Conservation (phyloP, 2,888 invertebrate species). For the Antheraea yamamai region DNA sequence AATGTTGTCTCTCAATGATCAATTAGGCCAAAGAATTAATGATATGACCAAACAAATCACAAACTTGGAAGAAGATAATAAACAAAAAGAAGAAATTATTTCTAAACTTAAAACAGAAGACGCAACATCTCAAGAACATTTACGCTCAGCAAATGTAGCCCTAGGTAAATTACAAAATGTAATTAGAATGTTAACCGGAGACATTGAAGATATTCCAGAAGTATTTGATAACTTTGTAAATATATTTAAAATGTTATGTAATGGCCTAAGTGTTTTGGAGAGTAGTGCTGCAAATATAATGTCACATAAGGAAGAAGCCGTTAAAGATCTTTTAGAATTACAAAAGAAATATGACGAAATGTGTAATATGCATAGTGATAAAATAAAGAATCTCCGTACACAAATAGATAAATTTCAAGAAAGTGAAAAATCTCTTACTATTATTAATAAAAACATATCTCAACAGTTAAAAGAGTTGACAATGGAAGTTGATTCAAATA, state of each 20-base stretch:
- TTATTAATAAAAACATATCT: conserved; percentile 21
- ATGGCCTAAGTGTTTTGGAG: conserved; percentile 49
- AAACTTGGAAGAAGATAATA: conserved; percentile 42
- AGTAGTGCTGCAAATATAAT: conserved; percentile 38
- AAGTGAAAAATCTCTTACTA: conserved; percentile 11
- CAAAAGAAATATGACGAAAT: conserved; percentile 29
- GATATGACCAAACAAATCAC: conserved; percentile 37
- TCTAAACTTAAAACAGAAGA: conserved; percentile 39
- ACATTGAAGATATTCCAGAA: conserved; percentile 47
- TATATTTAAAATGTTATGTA: conserved; percentile 43
- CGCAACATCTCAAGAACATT: conserved; percentile 39
- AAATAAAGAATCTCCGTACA: not conserved
- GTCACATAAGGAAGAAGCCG: conserved; percentile 40
- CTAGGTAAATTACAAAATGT: conserved; percentile 46
- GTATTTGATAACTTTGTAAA: conserved; percentile 46
- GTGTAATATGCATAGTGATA: conserved; percentile 23
- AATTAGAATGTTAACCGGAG: conserved; percentile 44
- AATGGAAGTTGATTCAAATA: conserved; percentile 29
- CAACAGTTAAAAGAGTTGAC: conserved; percentile 23
- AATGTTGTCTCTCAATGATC: conserved; percentile 35
- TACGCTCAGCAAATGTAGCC: conserved; percentile 44
- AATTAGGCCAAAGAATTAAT: conserved; percentile 38
- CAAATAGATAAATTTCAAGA: conserved; percentile 7
- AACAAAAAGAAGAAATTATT: conserved; percentile 45
- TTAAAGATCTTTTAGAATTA: conserved; percentile 32